Conservation (phyloP, 2,797 vertebrate genomes). For the Gallinago stenura region DNA sequence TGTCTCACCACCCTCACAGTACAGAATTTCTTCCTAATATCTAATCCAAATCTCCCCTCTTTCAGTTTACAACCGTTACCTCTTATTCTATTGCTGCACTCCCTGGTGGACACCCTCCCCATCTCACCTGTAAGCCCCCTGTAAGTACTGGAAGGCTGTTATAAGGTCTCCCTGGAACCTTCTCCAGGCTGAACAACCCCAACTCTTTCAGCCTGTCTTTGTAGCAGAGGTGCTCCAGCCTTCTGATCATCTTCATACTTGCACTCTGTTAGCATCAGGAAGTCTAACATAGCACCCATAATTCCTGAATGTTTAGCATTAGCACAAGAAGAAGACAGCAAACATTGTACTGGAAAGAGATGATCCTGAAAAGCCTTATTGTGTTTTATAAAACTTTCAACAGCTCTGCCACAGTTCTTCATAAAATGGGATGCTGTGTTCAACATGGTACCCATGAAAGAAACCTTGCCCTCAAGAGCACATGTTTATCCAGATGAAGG, state of each 20-base stretch:
- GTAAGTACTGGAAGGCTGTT: background rate
- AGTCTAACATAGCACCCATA: background rate
- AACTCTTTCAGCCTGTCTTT: background rate
- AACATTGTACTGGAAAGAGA: background rate
- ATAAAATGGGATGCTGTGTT: background rate
- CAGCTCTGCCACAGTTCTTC: background rate
- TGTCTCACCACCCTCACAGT: background rate
- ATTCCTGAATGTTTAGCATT: background rate
- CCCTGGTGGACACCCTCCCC: background rate
- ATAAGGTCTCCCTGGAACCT: background rate
- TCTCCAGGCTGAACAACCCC: background rate
- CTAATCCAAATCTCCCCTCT: background rate
- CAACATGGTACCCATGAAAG: background rate
- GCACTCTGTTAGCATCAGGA: background rate
- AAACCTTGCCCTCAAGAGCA: fast-evolving
- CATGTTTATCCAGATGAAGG: background rate
- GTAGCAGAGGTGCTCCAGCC: background rate
- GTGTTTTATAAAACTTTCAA: background rate
- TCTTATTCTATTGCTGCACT: background rate
- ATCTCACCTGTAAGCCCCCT: background rate
- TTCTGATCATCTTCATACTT: background rate
- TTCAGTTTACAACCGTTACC: background rate
- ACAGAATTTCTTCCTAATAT: background rate
- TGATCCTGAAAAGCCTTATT: background rate
- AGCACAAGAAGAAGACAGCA: background rate